Conservation (phyloP, 2,888 invertebrate genomes). For the Argynnis bischoffii region DNA sequence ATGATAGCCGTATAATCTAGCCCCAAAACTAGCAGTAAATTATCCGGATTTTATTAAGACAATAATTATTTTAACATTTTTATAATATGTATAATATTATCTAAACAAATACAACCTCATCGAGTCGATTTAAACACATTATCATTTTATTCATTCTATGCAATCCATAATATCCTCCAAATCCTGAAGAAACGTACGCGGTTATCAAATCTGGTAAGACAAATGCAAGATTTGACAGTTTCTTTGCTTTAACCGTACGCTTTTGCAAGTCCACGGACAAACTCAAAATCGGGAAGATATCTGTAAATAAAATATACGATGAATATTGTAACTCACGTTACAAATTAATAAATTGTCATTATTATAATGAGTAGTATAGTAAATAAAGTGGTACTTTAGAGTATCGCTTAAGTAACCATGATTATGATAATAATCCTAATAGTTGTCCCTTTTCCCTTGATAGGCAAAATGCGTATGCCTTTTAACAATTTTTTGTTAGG, state of each 20-base stretch:
- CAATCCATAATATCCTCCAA: constrained; percentile 1
- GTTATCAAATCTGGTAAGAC: constrained; percentile 3
- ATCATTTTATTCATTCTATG: constrained; percentile 2
- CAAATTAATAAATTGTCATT: too few species aligned
- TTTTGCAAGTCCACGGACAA: background rate
- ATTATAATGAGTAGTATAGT: too few species aligned
- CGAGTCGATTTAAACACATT: background rate
- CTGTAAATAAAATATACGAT: background rate
- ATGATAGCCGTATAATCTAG: too few species aligned
- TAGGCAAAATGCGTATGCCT: too few species aligned
- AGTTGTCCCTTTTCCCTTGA: too few species aligned
- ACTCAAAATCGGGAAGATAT: background rate
- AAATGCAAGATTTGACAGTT: background rate
- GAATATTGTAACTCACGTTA: too few species aligned
- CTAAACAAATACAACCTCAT: background rate
- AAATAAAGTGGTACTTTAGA: too few species aligned
- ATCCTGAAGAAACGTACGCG: background rate
- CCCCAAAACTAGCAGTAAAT: too few species aligned
- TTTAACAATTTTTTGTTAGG: too few species aligned
- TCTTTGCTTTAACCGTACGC: background rate
- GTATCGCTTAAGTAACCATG: too few species aligned
- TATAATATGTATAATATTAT: background rate
- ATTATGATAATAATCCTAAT: too few species aligned
- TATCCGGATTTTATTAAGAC: too few species aligned
- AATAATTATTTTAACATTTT: background rate